Base-by-base conservation (phyloP, 2,797 vertebrate species). In the Coranthus polyacanthus region DNA sequence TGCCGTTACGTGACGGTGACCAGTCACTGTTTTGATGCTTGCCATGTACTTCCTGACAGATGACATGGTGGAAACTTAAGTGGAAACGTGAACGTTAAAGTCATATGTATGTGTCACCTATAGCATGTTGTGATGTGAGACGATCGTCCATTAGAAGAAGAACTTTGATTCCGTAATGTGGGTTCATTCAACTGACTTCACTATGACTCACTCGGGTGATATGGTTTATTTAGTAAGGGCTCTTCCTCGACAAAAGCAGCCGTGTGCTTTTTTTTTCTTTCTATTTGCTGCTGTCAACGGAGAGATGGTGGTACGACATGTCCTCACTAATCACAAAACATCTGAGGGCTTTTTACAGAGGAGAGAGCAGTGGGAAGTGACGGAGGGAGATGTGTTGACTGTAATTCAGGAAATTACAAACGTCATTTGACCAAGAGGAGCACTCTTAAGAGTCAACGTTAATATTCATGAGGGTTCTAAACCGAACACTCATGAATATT, bases 351-450 rank as follows among this genome's bases (percentile, higher is more conserved):
- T 38, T 41, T 58, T 36, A 45, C 72, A 57, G 49, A 46, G 57
- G 32, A 42, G 42, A 5, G 60, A 60, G 64, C 67, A 47, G 58
- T 41, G 49, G 60, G 63, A 74, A 70, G 75, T 79, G 82, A 78
- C 5, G 15, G 8, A 70, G 47, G 60, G 34, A 36, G 49, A 60
- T 4, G 47, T 56, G 60, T 66, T 68, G 68, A 79, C 59, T 59
- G 79, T 70, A 82, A 79, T 79, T 70, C 84, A 91, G 88, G 84
- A 86, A 87, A 88, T 85, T 68, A 78, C 68, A 56, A 65, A 62
- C 20, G 12, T 65, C 66, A 68, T 21, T n/a, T 21, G 26, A 12
- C 3, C 0, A 7, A 81, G 39, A 67, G 26, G 17, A 64, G 53
- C 63, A 63, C 45, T 47, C 46, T 72, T 17, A 24, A 21, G 37